A percentile compares a stretch with the other conserved stretches of the same genome.
Evolutionary conservation across 2,888 invertebrate species (phyloP).

Genomic region (Apotomis capreana): DNA sequence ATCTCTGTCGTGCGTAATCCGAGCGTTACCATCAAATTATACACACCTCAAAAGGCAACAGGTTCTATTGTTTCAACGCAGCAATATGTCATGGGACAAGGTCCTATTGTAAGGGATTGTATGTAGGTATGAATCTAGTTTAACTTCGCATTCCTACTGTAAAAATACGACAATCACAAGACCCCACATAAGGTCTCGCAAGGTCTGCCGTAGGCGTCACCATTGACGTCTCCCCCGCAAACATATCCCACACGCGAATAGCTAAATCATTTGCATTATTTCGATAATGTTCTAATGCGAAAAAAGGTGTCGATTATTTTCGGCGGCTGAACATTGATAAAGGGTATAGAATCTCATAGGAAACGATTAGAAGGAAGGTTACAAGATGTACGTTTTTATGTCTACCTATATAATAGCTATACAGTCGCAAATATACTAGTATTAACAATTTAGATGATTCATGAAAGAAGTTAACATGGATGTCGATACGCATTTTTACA

Average conservation of each 20-base stretch:
- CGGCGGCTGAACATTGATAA: background rate
- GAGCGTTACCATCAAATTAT: background rate
- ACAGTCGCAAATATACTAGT: too few relatives aligned
- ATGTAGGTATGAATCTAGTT: slow-evolving; percentile 22
- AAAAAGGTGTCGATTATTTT: slow-evolving; percentile 24
- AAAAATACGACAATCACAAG: slow-evolving; percentile 66
- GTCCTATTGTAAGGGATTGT: background rate
- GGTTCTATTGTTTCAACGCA: background rate
- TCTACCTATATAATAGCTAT: too few relatives aligned
- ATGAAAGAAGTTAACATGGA: too few relatives aligned
- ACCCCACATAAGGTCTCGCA: slow-evolving; percentile 65
- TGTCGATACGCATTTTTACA: too few relatives aligned
- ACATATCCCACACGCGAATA: slow-evolving; percentile 61
- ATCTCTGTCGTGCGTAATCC: too few relatives aligned
- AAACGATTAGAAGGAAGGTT: too few relatives aligned
- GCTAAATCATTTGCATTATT: slow-evolving; percentile 39
- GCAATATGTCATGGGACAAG: slow-evolving; percentile 5
- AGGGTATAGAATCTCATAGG: background rate
- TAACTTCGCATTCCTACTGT: slow-evolving; percentile 50
- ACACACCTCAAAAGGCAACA: background rate
- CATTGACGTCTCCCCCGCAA: slow-evolving; percentile 70
- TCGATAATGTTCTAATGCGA: slow-evolving; percentile 39
- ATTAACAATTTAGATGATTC: too few relatives aligned
- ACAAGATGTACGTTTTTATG: too few relatives aligned
- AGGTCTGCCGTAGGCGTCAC: slow-evolving; percentile 71